phyloP scores from a whole-genome alignment of 2,888 invertebrate genomes.

The Peribatodes rhomboidaria region DNA sequence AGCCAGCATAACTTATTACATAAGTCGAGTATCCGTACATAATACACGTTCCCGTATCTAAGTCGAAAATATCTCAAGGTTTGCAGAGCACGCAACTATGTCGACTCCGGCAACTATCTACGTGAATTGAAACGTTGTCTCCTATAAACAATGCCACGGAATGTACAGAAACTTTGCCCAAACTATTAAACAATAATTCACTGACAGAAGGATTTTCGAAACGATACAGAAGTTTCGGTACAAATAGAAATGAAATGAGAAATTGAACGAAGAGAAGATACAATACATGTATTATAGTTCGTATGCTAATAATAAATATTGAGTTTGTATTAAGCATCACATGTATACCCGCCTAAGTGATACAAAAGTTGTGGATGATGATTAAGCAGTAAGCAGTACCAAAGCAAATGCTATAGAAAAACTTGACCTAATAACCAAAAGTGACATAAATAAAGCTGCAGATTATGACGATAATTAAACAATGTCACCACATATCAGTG shows the following conservation, averaged over 20 bases:
- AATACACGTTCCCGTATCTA: constrained; percentile 13
- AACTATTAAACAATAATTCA: constrained; percentile 32
- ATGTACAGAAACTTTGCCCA: constrained; percentile 18
- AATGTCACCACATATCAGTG: no score
- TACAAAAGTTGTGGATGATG: no score
- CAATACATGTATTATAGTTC: no score
- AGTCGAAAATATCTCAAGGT: constrained; percentile 25
- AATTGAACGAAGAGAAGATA: no score
- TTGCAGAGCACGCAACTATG: constrained; percentile 30
- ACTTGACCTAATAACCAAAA: no score
- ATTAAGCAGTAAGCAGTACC: no score
- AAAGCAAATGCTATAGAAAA: no score
- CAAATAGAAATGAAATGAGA: background rate
- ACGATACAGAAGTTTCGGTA: constrained; percentile 4
- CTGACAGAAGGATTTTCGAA: constrained; percentile 22
- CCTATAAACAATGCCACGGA: constrained; percentile 24
- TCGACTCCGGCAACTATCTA: constrained; percentile 23
- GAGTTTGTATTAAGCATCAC: no score
- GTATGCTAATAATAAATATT: no score
- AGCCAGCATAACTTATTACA: no score
- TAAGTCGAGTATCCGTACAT: background rate
- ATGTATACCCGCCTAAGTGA: no score
- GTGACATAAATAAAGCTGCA: background rate
- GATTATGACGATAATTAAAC: no score
- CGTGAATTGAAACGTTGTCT: constrained; percentile 27